Evolutionary conservation across 2,888 invertebrate genomes (phyloP).

Genomic region (Allacma fusca): DNA sequence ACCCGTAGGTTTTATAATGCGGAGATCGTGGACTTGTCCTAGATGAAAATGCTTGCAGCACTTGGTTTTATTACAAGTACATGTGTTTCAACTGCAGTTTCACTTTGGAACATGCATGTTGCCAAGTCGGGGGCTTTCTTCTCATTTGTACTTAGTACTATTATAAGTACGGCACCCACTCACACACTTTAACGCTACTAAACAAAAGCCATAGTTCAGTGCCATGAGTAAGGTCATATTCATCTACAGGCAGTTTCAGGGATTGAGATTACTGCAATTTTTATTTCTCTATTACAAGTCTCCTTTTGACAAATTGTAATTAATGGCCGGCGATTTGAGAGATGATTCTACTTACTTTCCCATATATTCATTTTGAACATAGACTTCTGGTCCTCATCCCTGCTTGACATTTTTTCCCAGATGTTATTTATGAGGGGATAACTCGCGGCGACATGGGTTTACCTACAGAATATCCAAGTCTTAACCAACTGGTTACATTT

Average conservation of each 20-base stretch:
- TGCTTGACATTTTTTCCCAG: no score
- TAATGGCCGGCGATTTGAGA: constrained; percentile 1
- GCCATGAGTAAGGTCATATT: constrained; percentile 4
- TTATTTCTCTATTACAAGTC: neutral
- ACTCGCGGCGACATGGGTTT: no score
- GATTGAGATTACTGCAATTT: neutral
- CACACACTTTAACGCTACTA: neutral
- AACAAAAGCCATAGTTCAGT: neutral
- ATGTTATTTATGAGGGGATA: no score
- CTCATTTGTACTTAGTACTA: no score
- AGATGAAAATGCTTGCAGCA: neutral
- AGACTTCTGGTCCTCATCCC: no score
- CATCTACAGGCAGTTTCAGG: constrained; percentile 1
- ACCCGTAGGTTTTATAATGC: no score
- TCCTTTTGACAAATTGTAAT: constrained; percentile 9
- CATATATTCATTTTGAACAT: no score
- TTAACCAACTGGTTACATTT: no score
- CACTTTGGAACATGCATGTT: no score
- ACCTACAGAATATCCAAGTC: no score
- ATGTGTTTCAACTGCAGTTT: neutral
- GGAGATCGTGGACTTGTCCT: no score
- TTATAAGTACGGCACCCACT: neutral
- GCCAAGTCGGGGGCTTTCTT: no score
- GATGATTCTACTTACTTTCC: neutral
- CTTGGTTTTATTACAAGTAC: neutral